A percentile compares a stretch with the other conserved stretches of the same genome.
These are phyloP conservation scores for Drosophila subquinaria DNA, from an alignment of 2,888 invertebrate genomes.

Conservation along the genomic window DNA sequence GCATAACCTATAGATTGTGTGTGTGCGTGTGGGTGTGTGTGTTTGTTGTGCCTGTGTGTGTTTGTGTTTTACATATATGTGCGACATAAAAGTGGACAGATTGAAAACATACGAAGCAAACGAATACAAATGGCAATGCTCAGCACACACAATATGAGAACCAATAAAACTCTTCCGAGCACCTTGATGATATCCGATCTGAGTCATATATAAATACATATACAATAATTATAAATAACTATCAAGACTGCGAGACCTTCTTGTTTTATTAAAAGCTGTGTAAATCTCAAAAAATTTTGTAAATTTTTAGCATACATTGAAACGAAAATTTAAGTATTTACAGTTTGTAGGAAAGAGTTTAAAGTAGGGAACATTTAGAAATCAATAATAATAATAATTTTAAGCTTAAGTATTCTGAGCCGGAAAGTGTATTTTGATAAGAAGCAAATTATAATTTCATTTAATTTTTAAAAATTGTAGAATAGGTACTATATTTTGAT, in stretches of 20 bases:
- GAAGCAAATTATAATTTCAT: too few species aligned
- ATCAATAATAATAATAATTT: too few species aligned
- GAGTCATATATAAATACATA: slow-evolving; percentile 10
- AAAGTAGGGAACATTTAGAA: too few species aligned
- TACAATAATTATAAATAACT: not conserved
- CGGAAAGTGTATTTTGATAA: too few species aligned
- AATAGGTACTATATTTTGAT: too few species aligned
- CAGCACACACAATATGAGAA: slow-evolving; percentile 61
- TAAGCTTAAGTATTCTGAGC: too few species aligned
- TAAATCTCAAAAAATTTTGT: not conserved
- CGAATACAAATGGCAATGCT: slow-evolving; percentile 52
- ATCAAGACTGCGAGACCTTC: not conserved
- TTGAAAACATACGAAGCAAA: slow-evolving; percentile 59
- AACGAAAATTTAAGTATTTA: not conserved
- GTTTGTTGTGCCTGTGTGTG: slow-evolving; percentile 10
- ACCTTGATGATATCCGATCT: slow-evolving; percentile 4
- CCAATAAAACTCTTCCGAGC: slow-evolving; percentile 12
- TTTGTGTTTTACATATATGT: slow-evolving; percentile 1
- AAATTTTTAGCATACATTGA: not conserved
- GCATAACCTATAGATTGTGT: slow-evolving; percentile 41
- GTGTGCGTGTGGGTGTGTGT: slow-evolving; percentile 6
- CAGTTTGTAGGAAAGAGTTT: too few species aligned
- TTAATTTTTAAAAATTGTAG: too few species aligned
- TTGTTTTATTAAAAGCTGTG: not conserved
- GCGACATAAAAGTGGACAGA: not conserved